Conservation (phyloP, 2,797 vertebrate genomes). For the Schizopygopsis pylzovi region DNA sequence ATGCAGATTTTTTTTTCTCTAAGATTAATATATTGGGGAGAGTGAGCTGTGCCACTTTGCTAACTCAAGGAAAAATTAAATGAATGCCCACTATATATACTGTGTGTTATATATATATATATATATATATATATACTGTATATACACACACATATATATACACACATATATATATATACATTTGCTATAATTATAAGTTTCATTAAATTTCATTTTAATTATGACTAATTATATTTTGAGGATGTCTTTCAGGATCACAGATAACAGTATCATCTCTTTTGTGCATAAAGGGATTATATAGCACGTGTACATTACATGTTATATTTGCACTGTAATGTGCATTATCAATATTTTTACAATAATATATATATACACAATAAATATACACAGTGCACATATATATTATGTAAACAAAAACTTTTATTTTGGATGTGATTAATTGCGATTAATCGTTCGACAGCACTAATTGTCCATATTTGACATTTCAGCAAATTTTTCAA, state of each 20-base stretch:
- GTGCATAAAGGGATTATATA: not conserved
- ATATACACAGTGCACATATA: not conserved
- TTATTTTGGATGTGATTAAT: not conserved
- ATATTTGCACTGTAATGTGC: not conserved
- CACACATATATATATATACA: not conserved
- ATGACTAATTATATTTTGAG: not conserved
- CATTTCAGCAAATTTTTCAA: not conserved
- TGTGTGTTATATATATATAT: too few relatives aligned
- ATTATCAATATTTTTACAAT: not conserved
- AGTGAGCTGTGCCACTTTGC: not conserved
- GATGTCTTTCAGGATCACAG: not conserved
- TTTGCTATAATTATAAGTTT: not conserved
- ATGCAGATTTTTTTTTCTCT: not conserved
- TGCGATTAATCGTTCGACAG: not conserved
- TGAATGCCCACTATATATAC: not conserved
- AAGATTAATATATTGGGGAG: not conserved
- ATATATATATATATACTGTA: too few relatives aligned
- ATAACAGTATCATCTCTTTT: not conserved
- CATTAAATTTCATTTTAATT: not conserved
- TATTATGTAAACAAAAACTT: not conserved
- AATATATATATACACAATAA: not conserved
- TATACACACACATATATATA: too few relatives aligned
- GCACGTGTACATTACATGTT: not conserved
- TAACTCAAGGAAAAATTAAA: not conserved
- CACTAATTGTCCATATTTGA: not conserved